Percentiles rank a stretch among this genome's conserved stretches.
Conservation (phyloP, 2,888 invertebrate species). For the Quadriops clusia region DNA sequence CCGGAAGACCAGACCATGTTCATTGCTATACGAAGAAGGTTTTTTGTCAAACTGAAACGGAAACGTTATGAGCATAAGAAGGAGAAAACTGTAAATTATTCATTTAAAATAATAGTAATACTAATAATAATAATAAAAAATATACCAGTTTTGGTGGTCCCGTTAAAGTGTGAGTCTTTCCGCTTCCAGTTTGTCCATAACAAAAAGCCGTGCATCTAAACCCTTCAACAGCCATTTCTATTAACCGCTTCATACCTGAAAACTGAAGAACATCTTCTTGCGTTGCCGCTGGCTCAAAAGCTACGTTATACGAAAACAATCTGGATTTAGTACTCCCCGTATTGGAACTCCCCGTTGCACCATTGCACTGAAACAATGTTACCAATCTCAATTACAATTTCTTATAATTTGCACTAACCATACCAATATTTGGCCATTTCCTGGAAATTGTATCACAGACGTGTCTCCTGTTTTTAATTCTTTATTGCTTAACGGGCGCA, state of each 20-base stretch:
- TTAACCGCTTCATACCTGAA: conserved; percentile 78
- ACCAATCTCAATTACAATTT: not conserved
- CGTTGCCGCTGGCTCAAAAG: conserved; percentile 84
- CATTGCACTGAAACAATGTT: conserved; percentile 35
- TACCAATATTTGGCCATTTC: conserved; percentile 71
- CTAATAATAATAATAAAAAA: conserved; percentile 10
- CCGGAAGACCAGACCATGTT: conserved; percentile 80
- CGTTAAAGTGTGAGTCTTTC: conserved; percentile 91
- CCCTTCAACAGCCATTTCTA: conserved; percentile 91
- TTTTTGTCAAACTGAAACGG: conserved; percentile 32
- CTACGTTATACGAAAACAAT: conserved; percentile 89
- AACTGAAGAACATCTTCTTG: conserved; percentile 78
- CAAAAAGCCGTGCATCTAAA: conserved; percentile 91
- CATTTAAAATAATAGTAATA: not conserved
- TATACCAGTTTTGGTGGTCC: conserved; percentile 78
- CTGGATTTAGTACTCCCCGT: conserved; percentile 59
- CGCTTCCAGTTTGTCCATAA: conserved; percentile 94
- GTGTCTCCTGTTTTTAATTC: conserved; percentile 60
- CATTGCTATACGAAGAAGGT: conserved; percentile 43
- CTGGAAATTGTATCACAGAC: conserved; percentile 70
- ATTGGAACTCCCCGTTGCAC: conserved; percentile 37
- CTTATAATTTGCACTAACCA: not conserved
- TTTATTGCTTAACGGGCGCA: conserved; percentile 67
- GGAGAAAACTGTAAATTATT: too few relatives aligned
- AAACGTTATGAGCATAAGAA: too few relatives aligned